Conservation (phyloP, 2,113 vertebrate species). For the Pteropus alecto region DNA sequence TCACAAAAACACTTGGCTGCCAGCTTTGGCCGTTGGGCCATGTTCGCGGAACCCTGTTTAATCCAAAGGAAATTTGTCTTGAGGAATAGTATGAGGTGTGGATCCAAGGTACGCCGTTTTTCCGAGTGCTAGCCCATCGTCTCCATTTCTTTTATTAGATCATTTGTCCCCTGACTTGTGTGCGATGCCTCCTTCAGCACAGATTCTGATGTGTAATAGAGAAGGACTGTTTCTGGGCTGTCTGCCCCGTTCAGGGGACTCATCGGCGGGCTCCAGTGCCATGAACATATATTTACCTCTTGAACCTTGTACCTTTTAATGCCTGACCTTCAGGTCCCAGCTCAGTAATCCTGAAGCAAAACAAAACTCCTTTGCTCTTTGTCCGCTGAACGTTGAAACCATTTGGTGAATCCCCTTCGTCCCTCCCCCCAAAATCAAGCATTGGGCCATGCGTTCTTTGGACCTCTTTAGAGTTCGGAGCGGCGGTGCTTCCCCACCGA, state of each 20-base stretch:
- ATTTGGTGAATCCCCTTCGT: background rate
- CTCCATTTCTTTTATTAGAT: background rate
- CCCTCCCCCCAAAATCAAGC: background rate
- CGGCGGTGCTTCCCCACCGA: background rate
- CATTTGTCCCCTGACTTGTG: background rate
- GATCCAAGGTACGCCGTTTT: background rate
- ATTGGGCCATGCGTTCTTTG: background rate
- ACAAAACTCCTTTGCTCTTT: background rate
- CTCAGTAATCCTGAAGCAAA: background rate
- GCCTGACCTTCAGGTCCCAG: background rate
- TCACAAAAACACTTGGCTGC: background rate
- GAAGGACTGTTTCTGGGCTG: background rate
- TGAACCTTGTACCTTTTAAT: background rate
- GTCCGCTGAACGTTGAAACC: background rate
- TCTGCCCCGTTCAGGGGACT: background rate
- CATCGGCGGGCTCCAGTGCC: background rate
- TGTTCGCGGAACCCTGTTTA: background rate
- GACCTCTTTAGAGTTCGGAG: background rate
- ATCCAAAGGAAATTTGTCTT: background rate
- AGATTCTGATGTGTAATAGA: no score
- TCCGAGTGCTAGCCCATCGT: background rate
- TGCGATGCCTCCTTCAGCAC: background rate
- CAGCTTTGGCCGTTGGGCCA: background rate
- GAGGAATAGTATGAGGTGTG: background rate
- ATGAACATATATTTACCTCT: background rate